A percentile compares a stretch with the other conserved stretches of the same genome.
Conservation (phyloP, 2,113 vertebrate genomes). For the Microtus pennsylvanicus region DNA sequence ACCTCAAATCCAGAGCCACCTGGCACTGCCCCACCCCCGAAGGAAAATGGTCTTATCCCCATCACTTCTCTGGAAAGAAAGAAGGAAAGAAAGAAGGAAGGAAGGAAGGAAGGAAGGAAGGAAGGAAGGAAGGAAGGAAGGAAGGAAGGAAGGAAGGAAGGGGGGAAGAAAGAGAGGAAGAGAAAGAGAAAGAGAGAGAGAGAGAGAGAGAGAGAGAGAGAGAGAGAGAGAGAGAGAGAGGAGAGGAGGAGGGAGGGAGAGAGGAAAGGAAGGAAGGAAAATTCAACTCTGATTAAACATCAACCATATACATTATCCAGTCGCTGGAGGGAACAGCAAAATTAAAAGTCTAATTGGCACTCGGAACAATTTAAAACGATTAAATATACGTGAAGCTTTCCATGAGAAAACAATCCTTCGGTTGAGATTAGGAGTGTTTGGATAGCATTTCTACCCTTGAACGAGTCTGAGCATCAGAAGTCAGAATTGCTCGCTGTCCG, state of each 20-base stretch:
- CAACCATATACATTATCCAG: constrained; percentile 62
- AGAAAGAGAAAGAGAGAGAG: background rate
- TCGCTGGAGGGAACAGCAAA: constrained; percentile 66
- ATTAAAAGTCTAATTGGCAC: constrained; percentile 75
- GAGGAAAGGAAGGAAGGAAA: background rate
- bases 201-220: background rate
- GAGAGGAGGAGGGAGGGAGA: background rate
- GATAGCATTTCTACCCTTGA: constrained; percentile 9
- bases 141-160: accelerated
- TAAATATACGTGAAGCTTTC: constrained; percentile 80
- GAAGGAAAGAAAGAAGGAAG: background rate
- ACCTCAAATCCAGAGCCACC: background rate
- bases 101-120: background rate
- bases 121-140: background rate
- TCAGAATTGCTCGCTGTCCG: background rate
- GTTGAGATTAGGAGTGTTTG: constrained; percentile 75
- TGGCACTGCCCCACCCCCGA: background rate
- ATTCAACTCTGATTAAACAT: constrained; percentile 69
- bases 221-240: background rate
- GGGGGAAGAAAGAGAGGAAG: background rate
- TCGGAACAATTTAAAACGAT: constrained; percentile 76
- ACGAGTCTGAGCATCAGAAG: background rate
- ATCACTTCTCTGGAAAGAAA: background rate
- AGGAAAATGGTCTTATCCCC: constrained; percentile 36
- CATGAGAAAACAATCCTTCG: constrained; percentile 80